Evolutionary conservation across 2,113 vertebrate species (phyloP), one percentile per base, ranked within the genome.

Genomic region (Okapia johnstoni): DNA sequence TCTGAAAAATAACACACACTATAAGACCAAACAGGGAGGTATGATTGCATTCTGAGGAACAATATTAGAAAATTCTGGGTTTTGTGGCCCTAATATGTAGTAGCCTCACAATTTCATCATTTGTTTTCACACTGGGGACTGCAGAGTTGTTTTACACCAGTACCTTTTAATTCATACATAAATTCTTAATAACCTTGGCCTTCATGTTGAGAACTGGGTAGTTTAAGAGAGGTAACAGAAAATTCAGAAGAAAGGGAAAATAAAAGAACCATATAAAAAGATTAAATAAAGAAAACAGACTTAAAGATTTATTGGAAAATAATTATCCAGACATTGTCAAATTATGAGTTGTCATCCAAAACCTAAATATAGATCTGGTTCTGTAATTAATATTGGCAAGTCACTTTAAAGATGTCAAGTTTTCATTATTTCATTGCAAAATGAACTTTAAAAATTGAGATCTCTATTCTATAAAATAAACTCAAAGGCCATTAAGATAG

Each of bases 341-440:
- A 87, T 19, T 40, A 33, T 36, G 33, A 89, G 77, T 46, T 90
- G 15, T 90, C 85, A 94, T 77, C 70, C 14, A 86, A 83, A 87
- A 66, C 83, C 15, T 87, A 52, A 92, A 73, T 40, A 28, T 3
- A 48, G 3, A 83, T 36, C 10, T 79, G 14, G 7, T 94, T 54
- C 40, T 97, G 5, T 70, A 83, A 92, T 84, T 3, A 55, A 50
- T 84, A 55, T 79, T 46, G 50, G 46, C 13, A 79, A 89, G 26
- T 83, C 28, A 77, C 19, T 80, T 94, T 73, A 46, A 81, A 55
- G 23, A 52, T 95, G 9, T 79, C 60, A 85, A 55, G 4, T 9
- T 26, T 88, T 84, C 33, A 88, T 16, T 30, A 40, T 30, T 93
- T 96, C 17, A 66, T 90, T 95, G 96, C 55, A 90, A 90, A 94